Conservation (phyloP, 2,797 vertebrate species). For the Acropternis orthonyx region DNA sequence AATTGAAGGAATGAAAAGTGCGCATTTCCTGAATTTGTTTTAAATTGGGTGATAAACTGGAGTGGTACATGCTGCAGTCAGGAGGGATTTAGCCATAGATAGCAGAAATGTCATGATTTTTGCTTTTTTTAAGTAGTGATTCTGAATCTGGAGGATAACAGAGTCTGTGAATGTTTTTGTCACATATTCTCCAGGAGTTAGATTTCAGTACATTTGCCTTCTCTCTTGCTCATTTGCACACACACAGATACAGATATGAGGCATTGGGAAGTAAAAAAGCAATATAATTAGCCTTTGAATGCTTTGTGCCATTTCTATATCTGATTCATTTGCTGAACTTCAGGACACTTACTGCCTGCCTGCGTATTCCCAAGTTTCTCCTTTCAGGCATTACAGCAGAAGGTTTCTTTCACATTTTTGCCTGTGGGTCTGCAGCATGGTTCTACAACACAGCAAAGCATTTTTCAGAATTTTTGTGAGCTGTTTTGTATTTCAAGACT, state of each 20-base stretch:
- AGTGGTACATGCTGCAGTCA: neutral
- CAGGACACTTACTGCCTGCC: neutral
- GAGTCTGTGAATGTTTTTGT: neutral
- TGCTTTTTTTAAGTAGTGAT: neutral
- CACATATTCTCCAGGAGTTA: neutral
- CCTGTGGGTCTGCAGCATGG: neutral
- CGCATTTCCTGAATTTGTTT: neutral
- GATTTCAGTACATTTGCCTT: neutral
- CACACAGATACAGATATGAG: neutral
- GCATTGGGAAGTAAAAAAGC: neutral
- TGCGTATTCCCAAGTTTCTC: neutral
- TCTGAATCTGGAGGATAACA: neutral
- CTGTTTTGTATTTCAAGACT: neutral
- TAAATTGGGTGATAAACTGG: neutral
- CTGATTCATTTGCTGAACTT: neutral
- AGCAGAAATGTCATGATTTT: neutral
- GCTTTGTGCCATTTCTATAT: neutral
- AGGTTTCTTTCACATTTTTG: neutral
- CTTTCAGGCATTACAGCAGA: neutral
- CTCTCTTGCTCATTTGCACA: neutral
- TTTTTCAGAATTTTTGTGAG: neutral
- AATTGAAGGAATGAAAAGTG: neutral
- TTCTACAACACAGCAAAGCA: neutral
- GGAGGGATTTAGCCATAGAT: neutral
- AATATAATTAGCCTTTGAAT: neutral